Conservation (phyloP, 2,888 invertebrate species). For the Globia sparganii region DNA sequence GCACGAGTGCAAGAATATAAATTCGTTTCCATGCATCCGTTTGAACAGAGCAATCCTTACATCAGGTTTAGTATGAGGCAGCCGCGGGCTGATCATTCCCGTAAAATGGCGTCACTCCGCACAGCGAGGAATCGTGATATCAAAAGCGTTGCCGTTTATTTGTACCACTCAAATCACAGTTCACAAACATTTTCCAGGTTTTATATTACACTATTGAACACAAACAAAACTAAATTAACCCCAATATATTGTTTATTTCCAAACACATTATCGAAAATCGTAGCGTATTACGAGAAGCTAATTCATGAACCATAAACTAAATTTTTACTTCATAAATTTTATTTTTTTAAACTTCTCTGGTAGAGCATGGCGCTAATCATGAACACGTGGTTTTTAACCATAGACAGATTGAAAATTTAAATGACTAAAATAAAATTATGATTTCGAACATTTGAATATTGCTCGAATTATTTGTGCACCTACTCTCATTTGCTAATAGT, state of each 20-base stretch:
- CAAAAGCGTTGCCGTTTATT: constrained; percentile 81
- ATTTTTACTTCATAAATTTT: constrained; percentile 75
- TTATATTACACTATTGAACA: constrained; percentile 73
- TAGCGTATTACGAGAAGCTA: constrained; percentile 88
- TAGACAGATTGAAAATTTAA: constrained; percentile 67
- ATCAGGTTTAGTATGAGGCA: constrained; percentile 88
- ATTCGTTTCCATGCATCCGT: constrained; percentile 89
- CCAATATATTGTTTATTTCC: constrained; percentile 86
- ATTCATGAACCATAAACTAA: constrained; percentile 86
- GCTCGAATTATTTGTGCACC: neutral
- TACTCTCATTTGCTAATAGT: neutral
- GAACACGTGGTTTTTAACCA: constrained; percentile 80
- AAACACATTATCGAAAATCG: constrained; percentile 87
- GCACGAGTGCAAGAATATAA: constrained; percentile 88
- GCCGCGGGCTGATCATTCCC: constrained; percentile 91
- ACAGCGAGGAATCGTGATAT: constrained; percentile 88
- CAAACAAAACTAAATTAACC: constrained; percentile 77
- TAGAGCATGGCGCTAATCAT: constrained; percentile 58
- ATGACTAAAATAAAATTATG: neutral
- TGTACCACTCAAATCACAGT: constrained; percentile 77
- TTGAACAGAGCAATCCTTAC: constrained; percentile 86
- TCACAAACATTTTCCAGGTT: constrained; percentile 80
- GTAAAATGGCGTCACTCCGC: constrained; percentile 91
- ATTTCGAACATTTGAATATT: neutral
- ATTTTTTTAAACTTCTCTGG: constrained; percentile 70